Evolutionary conservation across 2,113 vertebrate genomes (phyloP).

Genomic region (Lophius piscatorius): DNA sequence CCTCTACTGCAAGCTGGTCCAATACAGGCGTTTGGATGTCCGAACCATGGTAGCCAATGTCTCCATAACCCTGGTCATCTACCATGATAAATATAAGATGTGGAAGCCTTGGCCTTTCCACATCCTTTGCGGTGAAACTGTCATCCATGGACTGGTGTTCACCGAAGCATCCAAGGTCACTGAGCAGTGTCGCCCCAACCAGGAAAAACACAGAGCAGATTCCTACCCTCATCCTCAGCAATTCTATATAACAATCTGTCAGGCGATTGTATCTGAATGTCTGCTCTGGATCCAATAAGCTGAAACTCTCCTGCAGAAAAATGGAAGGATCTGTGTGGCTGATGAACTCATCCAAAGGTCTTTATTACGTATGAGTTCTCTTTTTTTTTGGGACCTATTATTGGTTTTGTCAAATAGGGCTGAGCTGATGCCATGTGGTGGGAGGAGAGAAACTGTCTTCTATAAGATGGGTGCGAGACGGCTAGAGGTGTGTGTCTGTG

Average conservation of each 20-base stretch:
- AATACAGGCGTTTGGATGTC: slow-evolving; percentile 89
- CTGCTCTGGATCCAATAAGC: slow-evolving; percentile 16
- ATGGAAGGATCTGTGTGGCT: slow-evolving; percentile 3
- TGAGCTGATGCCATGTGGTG: slow-evolving; percentile 22
- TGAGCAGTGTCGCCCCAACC: slow-evolving; percentile 34
- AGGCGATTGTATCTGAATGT: slow-evolving; percentile 1
- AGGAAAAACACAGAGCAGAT: slow-evolving; percentile 10
- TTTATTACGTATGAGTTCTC: slow-evolving; percentile 17
- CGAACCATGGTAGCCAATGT: slow-evolving; percentile 91
- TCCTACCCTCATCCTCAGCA: slow-evolving; percentile 27
- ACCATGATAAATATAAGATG: slow-evolving; percentile 92
- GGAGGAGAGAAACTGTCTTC: slow-evolving; percentile 35
- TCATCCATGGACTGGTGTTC: slow-evolving; percentile 4
- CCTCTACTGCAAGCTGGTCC: slow-evolving; percentile 89
- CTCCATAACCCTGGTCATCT: slow-evolving; percentile 93
- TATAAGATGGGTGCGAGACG: slow-evolving; percentile 25
- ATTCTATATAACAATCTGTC: neutral
- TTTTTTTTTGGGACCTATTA: slow-evolving; percentile 25
- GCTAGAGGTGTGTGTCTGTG: slow-evolving; percentile 18
- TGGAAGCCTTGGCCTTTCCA: slow-evolving; percentile 58
- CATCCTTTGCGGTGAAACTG: neutral
- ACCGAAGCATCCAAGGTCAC: slow-evolving; percentile 38
- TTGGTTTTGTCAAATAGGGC: slow-evolving; percentile 19
- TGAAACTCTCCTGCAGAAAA: slow-evolving; percentile 2
- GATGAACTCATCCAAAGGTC: slow-evolving; percentile 14